Evolutionary conservation across 2,888 invertebrate genomes (phyloP).

Genomic region (Plemyria rubiginata): DNA sequence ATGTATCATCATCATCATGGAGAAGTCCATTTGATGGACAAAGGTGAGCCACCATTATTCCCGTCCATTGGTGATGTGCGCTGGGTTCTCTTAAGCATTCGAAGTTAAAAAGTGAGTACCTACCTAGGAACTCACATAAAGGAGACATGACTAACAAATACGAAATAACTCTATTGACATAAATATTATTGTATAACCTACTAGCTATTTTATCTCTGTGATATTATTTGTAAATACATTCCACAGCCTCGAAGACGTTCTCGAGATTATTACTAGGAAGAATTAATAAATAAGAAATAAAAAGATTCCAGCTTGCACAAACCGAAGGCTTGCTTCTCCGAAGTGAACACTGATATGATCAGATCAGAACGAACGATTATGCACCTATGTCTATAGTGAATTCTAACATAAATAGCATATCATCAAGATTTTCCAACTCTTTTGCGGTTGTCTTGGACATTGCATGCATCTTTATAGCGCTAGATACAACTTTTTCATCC

Average conservation of each 20-base stretch:
- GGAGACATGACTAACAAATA: no score
- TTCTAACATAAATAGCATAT: background rate
- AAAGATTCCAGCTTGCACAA: slow-evolving; percentile 38
- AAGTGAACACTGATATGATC: slow-evolving; percentile 36
- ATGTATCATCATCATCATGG: background rate
- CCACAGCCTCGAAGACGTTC: slow-evolving; percentile 27
- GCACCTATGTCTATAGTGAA: slow-evolving; percentile 10
- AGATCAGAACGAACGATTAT: slow-evolving; percentile 30
- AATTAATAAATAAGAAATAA: no score
- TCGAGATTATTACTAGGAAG: slow-evolving; percentile 24
- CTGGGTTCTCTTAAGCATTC: no score
- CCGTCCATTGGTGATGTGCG: no score
- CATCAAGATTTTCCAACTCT: background rate
- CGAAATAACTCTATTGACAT: no score
- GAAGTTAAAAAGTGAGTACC: no score
- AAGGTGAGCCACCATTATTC: no score
- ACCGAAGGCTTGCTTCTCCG: slow-evolving; percentile 32
- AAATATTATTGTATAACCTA: no score
- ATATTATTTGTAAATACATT: background rate
- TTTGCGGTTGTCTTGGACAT: no score
- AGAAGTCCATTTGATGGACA: background rate
- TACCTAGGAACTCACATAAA: no score
- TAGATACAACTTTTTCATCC: no score
- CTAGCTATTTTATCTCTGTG: background rate
- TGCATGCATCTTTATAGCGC: no score